Conservation (phyloP, 2,797 vertebrate genomes). For the Nannoperca obscura region DNA sequence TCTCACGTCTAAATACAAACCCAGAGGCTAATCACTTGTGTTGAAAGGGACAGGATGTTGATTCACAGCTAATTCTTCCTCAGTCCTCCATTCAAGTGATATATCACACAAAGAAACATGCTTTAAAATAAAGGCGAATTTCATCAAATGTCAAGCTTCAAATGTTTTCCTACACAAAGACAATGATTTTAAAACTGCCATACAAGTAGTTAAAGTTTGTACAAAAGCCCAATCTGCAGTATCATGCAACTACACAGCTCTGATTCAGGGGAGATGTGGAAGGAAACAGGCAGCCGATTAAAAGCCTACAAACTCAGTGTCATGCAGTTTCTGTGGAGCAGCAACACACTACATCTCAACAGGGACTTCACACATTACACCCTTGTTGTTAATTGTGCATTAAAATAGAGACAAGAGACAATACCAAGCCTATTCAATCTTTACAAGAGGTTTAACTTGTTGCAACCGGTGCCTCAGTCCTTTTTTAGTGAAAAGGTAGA, state of each 20-base stretch:
- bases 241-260: background rate
- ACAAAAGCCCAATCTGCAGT: background rate
- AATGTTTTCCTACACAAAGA: background rate
- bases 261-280: background rate
- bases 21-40: background rate
- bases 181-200: background rate
- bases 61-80: background rate
- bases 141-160: background rate
- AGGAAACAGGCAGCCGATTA: background rate
- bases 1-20: background rate
- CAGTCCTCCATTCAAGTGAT: background rate
- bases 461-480: constrained; percentile 31
- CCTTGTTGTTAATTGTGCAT: background rate
- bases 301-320: background rate
- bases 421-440: background rate
- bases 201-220: background rate
- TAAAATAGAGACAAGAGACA: background rate
- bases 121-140: background rate
- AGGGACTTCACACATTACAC: background rate
- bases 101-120: background rate
- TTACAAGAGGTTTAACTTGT: constrained; percentile 7
- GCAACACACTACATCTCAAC: background rate
- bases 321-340: background rate
- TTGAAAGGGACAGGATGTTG: background rate
- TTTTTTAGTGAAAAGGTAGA: constrained; percentile 8